Percentiles rank a stretch among this genome's conserved stretches.
Conservation (phyloP, 2,888 invertebrate genomes). For the Patella depressa region DNA sequence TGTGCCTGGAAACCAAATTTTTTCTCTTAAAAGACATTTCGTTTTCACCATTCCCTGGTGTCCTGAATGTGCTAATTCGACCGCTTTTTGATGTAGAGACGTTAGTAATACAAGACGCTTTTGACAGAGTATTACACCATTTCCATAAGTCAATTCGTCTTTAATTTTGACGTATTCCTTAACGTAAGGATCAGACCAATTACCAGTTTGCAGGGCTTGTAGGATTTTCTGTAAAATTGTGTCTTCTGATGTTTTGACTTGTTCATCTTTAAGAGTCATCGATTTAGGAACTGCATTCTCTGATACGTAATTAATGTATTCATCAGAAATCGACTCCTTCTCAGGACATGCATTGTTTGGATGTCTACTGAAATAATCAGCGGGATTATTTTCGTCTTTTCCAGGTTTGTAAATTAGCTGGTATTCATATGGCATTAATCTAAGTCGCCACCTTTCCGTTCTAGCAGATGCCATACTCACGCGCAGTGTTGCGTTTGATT, state of each 20-base stretch:
- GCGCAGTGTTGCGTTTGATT: too few relatives aligned
- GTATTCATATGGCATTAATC: too few relatives aligned
- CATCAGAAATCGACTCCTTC: conserved; percentile 30
- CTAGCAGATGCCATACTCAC: too few relatives aligned
- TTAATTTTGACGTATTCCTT: conserved; percentile 20
- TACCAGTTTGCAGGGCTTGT: conserved; percentile 26
- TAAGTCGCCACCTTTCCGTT: too few relatives aligned
- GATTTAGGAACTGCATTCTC: conserved; percentile 38
- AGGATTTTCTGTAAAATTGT: conserved; percentile 28
- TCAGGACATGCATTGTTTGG: conserved; percentile 32
- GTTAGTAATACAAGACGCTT: conserved; percentile 30
- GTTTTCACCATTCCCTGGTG: conserved; percentile 47
- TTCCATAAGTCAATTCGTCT: conserved; percentile 24
- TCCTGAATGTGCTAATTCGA: conserved; percentile 42
- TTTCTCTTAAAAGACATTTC: conserved; percentile 37
- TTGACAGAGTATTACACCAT: conserved; percentile 33
- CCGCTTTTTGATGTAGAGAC: conserved; percentile 30
- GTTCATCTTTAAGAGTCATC: conserved; percentile 34
- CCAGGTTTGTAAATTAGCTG: too few relatives aligned
- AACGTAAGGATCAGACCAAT: conserved; percentile 24
- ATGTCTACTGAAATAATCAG: too few relatives aligned
- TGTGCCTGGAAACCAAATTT: conserved; percentile 42
- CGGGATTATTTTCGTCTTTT: too few relatives aligned
- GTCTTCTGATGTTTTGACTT: too few relatives aligned
- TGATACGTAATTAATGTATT: conserved; percentile 30